Evolutionary conservation across 2,113 vertebrate genomes (phyloP).

Genomic region (Pantherophis guttatus): DNA sequence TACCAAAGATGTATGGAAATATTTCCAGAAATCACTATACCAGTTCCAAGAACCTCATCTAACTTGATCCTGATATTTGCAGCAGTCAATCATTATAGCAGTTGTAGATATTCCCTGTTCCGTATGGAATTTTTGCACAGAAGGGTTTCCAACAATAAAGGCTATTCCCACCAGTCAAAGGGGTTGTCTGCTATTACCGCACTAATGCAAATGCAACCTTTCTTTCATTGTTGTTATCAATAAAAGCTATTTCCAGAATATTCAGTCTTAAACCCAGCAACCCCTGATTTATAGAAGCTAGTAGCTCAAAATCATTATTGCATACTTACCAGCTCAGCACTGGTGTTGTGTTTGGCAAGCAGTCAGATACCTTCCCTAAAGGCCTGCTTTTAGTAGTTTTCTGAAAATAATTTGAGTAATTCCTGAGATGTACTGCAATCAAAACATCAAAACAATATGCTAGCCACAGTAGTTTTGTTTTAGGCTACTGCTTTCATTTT

Average conservation of each 20-base stretch:
- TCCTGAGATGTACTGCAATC: slow-evolving; percentile 35
- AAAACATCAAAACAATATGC: not conserved
- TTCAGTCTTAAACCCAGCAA: not conserved
- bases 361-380: not conserved
- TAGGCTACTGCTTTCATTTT: not conserved
- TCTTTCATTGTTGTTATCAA: not conserved
- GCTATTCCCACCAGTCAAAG: not conserved
- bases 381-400: not conserved
- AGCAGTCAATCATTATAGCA: not conserved
- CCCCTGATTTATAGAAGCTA: not conserved
- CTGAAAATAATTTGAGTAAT: slow-evolving; percentile 35
- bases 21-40: not conserved
- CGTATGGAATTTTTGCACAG: not conserved
- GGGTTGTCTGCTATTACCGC: not conserved
- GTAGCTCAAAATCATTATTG: not conserved
- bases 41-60: not conserved
- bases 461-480: not conserved
- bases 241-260: not conserved
- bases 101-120: not conserved
- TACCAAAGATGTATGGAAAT: not conserved
- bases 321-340: not conserved
- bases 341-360: accelerated
- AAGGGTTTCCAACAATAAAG: not conserved
- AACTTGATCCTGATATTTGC: not conserved
- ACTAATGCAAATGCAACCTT: not conserved